Percentiles rank a stretch among this genome's conserved stretches.
These are phyloP conservation scores for Penaeus vannamei DNA, from an alignment of 1,140 invertebrate species.

Conservation along the genomic window DNA sequence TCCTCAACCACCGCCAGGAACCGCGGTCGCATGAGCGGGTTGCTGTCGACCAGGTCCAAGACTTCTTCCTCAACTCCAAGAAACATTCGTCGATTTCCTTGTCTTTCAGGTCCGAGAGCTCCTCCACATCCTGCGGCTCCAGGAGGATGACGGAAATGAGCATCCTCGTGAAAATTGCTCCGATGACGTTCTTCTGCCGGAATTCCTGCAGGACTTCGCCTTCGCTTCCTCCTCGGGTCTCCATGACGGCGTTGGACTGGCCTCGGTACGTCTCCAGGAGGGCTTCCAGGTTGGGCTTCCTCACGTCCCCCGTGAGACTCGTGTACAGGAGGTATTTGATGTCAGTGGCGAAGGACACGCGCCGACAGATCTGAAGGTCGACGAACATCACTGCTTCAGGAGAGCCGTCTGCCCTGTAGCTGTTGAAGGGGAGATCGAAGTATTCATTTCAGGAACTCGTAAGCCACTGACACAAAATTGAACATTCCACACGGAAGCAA, in stretches of 20 bases:
- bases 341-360: conserved; percentile 18
- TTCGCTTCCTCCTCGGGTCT: not conserved
- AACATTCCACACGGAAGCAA: no score
- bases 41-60: not conserved
- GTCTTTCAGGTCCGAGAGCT: not conserved
- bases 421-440: not conserved
- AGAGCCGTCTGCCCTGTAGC: not conserved
- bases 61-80: conserved; percentile 20
- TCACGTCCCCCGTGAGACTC: not conserved
- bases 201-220: conserved; percentile 26
- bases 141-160: conserved; percentile 23
- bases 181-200: conserved; percentile 14
- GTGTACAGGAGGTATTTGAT: conserved; percentile 43
- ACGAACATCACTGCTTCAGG: conserved; percentile 24
- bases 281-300: conserved; percentile 38
- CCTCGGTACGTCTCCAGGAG: conserved; percentile 36
- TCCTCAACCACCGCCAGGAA: conserved; percentile 40
- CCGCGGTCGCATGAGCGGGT: conserved; percentile 35
- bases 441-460: no score
- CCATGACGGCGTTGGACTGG: not conserved
- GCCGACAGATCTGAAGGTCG: conserved; percentile 29
- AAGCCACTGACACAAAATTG: not conserved
- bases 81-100: not conserved
- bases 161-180: not conserved
- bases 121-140: not conserved